phyloP scores from a whole-genome alignment of 2,113 vertebrate genomes.

The Otus sunia region DNA sequence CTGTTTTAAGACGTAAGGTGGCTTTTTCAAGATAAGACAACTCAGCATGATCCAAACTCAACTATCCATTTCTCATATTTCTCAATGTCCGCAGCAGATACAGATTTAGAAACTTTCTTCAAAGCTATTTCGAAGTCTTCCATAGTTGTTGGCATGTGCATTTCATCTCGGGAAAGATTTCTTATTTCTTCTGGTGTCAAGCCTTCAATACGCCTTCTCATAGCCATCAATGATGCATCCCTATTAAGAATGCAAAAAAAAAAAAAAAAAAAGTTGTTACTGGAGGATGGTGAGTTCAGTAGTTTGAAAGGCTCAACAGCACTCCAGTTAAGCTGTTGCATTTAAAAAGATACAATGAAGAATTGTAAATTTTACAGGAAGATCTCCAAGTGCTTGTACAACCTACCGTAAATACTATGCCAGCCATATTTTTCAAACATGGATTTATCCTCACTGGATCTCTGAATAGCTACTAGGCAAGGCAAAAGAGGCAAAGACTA shows the following conservation, averaged over 20 bases:
- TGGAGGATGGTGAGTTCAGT: background rate
- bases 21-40: conserved; percentile 52
- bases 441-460: background rate
- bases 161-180: conserved; percentile 94
- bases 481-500: background rate
- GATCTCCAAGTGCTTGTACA: background rate
- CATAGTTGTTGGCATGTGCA: conserved; percentile 99
- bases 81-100: conserved; percentile 92
- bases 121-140: conserved; percentile 95
- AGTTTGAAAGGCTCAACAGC: background rate
- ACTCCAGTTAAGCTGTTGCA: background rate
- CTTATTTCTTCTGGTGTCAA: conserved; percentile 95
- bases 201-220: conserved; percentile 96
- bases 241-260: conserved; percentile 59
- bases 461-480: background rate
- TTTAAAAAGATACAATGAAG: background rate
- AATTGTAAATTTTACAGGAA: background rate
- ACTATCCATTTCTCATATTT: conserved; percentile 97
- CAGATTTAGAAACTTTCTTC: conserved; percentile 96
- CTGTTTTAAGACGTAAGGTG: conserved; percentile 65
- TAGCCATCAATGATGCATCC: conserved; percentile 97
- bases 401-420: background rate
- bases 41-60: conserved; percentile 95
- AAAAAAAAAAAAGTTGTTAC: background rate
- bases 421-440: background rate